Evolutionary conservation across 2,888 invertebrate genomes (phyloP).

Genomic region (Sphaeridia pumilis): DNA sequence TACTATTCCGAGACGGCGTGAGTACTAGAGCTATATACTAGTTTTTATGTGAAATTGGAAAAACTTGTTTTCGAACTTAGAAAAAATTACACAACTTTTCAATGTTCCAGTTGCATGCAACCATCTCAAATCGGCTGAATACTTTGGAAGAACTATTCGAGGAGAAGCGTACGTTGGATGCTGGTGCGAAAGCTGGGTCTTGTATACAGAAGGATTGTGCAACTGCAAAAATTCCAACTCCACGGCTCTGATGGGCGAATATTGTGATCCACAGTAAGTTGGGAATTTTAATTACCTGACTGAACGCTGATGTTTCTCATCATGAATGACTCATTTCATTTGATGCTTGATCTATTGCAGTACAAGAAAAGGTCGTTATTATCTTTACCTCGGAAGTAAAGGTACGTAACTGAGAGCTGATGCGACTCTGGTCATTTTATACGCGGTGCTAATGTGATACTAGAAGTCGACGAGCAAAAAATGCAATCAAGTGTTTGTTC

Average conservation of each 20-base stretch:
- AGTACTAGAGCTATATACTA: not conserved
- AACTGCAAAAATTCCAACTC: slow-evolving; percentile 10
- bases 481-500: too few species aligned
- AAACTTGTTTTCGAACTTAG: not conserved
- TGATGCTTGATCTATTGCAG: too few species aligned
- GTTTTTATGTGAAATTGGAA: not conserved
- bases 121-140: slow-evolving; percentile 30
- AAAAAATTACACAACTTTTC: not conserved
- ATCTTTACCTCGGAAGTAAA: too few species aligned
- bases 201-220: slow-evolving; percentile 19
- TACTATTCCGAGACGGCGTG: slow-evolving; percentile 28
- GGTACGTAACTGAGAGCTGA: too few species aligned
- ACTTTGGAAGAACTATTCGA: slow-evolving; percentile 24
- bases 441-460: too few species aligned
- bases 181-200: slow-evolving; percentile 23
- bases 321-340: too few species aligned
- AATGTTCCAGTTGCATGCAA: slow-evolving; percentile 25
- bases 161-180: slow-evolving; percentile 21
- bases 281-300: not conserved
- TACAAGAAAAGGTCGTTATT: too few species aligned
- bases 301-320: too few species aligned
- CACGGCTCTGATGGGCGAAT: slow-evolving; percentile 16
- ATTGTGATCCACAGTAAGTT: slow-evolving; percentile 9
- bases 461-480: too few species aligned
- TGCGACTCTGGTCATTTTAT: too few species aligned